Conservation (phyloP, 1,140 invertebrate genomes). For the Microvelia longipes region DNA sequence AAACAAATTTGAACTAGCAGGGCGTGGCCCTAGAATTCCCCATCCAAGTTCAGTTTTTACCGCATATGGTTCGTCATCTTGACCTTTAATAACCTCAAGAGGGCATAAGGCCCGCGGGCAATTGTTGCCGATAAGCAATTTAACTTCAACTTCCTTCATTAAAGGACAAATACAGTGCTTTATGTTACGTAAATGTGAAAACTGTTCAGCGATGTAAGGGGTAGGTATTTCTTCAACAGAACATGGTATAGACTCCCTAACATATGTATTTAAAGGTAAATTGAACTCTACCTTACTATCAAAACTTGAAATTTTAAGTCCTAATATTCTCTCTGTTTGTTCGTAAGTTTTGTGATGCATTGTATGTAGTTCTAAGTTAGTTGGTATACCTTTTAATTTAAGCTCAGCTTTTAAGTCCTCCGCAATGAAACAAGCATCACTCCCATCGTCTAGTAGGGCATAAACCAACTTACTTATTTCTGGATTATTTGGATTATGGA, state of each 20-base stretch:
- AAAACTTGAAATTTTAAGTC: not conserved
- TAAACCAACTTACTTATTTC: not conserved
- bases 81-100: not conserved
- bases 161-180: not conserved
- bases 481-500: not conserved
- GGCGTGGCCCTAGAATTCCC: not conserved
- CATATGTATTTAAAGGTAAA: not conserved
- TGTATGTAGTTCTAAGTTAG: not conserved
- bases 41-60: not conserved
- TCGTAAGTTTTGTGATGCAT: not conserved
- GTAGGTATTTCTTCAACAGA: not conserved
- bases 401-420: not conserved
- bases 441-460: not conserved
- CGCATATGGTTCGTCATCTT: not conserved
- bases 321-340: not conserved
- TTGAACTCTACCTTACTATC: not conserved
- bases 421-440: not conserved
- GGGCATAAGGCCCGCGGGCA: not conserved
- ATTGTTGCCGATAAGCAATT: not conserved
- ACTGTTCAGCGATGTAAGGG: not conserved
- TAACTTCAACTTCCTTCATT: not conserved
- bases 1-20: not conserved
- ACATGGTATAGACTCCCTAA: not conserved
- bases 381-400: not conserved
- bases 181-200: not conserved